Percentiles rank a stretch among this genome's conserved stretches.
phyloP scores from a whole-genome alignment of 2,113 vertebrate species.

The Seriola aureovittata region DNA sequence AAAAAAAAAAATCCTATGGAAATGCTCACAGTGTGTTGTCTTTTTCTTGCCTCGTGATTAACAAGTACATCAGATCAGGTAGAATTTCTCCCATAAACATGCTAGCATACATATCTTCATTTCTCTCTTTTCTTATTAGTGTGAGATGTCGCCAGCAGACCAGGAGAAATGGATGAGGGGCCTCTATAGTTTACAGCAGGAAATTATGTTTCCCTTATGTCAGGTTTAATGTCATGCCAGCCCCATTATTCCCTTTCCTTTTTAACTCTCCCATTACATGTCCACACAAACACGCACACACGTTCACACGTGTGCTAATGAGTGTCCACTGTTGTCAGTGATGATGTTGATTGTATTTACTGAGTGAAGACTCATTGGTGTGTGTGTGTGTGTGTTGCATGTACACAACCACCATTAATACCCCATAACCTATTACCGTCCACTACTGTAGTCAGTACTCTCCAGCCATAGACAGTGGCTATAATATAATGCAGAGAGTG shows the following conservation, averaged over 20 bases:
- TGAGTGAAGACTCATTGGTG: not conserved
- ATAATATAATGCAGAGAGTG: not conserved
- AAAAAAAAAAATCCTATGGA: not conserved
- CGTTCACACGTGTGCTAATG: conserved; percentile 26
- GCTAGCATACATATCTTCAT: not conserved
- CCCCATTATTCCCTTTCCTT: conserved; percentile 1
- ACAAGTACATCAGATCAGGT: not conserved
- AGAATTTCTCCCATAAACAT: not conserved
- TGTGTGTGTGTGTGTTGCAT: not conserved
- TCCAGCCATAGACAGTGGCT: not conserved
- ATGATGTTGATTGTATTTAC: not conserved
- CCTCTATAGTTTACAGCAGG: conserved; percentile 41
- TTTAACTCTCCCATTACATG: not conserved
- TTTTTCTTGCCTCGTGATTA: not conserved
- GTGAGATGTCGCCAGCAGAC: conserved; percentile 25
- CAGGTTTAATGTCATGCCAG: conserved; percentile 41
- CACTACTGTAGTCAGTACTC: not conserved
- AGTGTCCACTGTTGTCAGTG: not conserved
- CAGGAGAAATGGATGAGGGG: conserved; percentile 21
- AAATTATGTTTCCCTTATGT: conserved; percentile 39
- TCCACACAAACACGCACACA: conserved; percentile 1
- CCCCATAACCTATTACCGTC: not conserved
- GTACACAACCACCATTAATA: not conserved
- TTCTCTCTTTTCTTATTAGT: conserved; percentile 35
- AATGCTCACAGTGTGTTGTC: not conserved